Evolutionary conservation across 2,113 vertebrate species (phyloP).

Genomic region (Bothrops jararaca): DNA sequence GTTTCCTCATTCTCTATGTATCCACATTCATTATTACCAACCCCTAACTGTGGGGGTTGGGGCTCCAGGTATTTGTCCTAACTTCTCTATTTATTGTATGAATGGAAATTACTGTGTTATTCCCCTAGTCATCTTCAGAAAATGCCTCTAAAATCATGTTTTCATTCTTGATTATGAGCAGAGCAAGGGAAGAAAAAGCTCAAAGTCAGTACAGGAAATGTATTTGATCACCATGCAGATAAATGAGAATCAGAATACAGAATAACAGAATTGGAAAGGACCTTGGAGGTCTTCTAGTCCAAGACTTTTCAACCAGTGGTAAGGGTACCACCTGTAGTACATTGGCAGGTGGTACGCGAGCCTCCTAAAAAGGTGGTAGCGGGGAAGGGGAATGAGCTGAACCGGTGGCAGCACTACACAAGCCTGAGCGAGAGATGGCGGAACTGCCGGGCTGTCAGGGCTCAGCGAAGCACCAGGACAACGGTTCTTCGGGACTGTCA

Average conservation of each 20-base stretch:
- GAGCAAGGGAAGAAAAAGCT: background rate
- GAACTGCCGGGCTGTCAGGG: too few relatives aligned
- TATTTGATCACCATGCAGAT: constrained; percentile 18
- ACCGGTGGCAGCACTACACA: too few relatives aligned
- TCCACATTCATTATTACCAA: background rate
- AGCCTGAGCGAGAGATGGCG: too few relatives aligned
- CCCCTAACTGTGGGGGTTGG: background rate
- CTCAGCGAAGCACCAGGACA: too few relatives aligned
- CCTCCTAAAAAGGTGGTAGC: too few relatives aligned
- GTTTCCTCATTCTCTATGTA: constrained; percentile 25
- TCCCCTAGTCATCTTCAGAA: background rate
- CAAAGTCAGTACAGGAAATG: background rate
- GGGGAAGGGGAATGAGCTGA: too few relatives aligned
- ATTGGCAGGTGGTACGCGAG: too few relatives aligned
- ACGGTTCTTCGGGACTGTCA: too few relatives aligned
- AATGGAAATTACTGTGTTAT: background rate
- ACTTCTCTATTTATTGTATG: background rate
- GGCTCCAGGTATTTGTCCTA: background rate
- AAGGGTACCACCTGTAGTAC: too few relatives aligned
- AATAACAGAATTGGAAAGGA: too few relatives aligned
- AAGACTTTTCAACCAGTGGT: too few relatives aligned
- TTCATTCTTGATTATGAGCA: background rate
- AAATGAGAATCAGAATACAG: constrained; percentile 3
- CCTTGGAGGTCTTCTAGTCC: too few relatives aligned
- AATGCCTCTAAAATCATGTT: background rate